Base-by-base conservation (phyloP, 2,797 vertebrate genomes). In the Gorsachius magnificus region DNA sequence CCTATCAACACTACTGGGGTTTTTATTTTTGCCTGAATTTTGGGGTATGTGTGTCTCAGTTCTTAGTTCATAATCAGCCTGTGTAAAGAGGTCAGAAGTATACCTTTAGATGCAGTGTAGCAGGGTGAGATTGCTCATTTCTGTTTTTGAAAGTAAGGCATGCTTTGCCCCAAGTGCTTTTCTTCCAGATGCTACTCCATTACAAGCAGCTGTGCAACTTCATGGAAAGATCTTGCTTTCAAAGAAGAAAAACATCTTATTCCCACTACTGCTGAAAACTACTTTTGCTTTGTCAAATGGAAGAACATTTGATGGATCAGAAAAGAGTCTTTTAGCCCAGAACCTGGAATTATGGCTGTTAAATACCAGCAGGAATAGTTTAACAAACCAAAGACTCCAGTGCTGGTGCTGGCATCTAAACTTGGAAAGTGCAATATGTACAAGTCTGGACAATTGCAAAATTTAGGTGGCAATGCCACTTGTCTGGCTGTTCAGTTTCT, bases 121-220 rank as follows among this genome's bases (percentile, higher is more conserved):
- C 17, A 5, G 5, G 2, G 53, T 4, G 57, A 86, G 36, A 17
- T 54, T 26, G 22, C 69, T 46, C 57, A 9, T 7, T 38, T 82
- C 31, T 36, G 54, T 1, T 45, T 60, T 76, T 60, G 29, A 54
- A 68, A 91, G 85, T 57, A 41, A 89, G 86, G 26, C 85, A 6
- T 90, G 43, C 92, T 86, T 89, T 85, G 95, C 88, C 64, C 35
- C 64, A 76, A 45, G 91, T 71, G 15, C 31, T 91, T 89, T 36
- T 70, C 64, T 94, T 95, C 53, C 83, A 90, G 76, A 17, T 87
- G 70, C 43, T 89, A 36, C 33, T 93, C 56, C 10, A 25, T 11
- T 89, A 74, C 92, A 81, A 35, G 79, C 92, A 81, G 36, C 81
- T 82, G 25, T 86, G 8, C 74, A 75, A 48, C 48, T 79, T 86